Evolutionary conservation across 2,888 invertebrate genomes (phyloP), one percentile per base, ranked within the genome.

Genomic region (Anoncus sp.): DNA sequence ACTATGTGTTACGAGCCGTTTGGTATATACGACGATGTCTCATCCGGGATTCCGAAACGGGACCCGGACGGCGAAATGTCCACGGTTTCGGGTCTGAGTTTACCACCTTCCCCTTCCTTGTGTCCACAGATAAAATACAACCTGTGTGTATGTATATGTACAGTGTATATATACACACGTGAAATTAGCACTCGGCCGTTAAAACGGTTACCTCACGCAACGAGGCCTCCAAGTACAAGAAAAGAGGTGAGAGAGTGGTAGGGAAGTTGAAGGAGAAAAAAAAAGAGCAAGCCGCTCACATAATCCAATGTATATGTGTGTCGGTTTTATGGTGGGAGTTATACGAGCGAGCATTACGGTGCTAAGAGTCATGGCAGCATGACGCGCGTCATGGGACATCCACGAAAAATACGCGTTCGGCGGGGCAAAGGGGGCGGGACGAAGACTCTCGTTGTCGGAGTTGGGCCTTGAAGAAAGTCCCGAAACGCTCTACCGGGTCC

Each of bases 141-240:
- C 16, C 43, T 67, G 14, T 22, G 18, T 47, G 47, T 31, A 18
- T 18, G 43, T 66, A 18, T 53, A 47, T 40, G 18, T 27, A 31
- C 18, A 10, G 49, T 59, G 49, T 9, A n/a, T n/a, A n/a, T n/a
- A n/a, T n/a, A 45, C 55, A 57, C 47, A 38, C 38, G 16, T 2
- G 18, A 63, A 76, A 76, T 76, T 71, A 66, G 63, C 66, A 47
- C 65, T 70, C 57, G 57, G 16, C 78, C 78, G 78, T 78, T 78
- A 70, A 69, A 81, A 79, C 81, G 66, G 81, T 81, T 81, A 81
- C 79, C 76, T 77, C 75, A 81, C 79, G 79, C 76, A 79, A 79
- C 70, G 66, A 76, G 20, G 38, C 31, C 60, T 18, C 20, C 14
- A 22, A 20, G 53, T 35, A 40, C 14, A 31, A 65, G 51, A 40